These are phyloP conservation scores for Trogon melanurus DNA, from an alignment of 2,113 vertebrate species.

Conservation along the genomic window DNA sequence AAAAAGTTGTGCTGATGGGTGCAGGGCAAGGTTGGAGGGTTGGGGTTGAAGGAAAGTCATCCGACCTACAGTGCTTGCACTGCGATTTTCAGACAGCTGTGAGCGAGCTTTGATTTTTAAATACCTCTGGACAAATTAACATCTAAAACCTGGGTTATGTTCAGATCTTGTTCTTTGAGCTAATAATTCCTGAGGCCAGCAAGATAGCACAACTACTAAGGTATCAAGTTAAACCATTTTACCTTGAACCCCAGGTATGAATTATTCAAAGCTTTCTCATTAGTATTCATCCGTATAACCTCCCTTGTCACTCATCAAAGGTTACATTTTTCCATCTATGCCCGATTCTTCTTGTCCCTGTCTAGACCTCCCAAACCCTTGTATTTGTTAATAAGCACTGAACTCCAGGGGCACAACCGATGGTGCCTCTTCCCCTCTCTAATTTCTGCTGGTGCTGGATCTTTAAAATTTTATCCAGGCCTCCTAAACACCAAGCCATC, in stretches of 20 bases:
- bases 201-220: neutral
- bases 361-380: neutral
- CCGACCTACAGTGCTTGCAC: fast-evolving
- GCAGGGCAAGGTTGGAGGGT: neutral
- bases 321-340: slow-evolving; percentile 29
- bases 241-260: slow-evolving; percentile 47
- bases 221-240: neutral
- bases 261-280: slow-evolving; percentile 53
- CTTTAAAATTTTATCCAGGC: neutral
- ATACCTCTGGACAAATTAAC: neutral
- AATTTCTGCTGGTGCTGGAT: neutral
- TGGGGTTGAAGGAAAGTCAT: neutral
- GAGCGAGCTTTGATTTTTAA: neutral
- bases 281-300: neutral
- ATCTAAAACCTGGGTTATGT: neutral
- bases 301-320: slow-evolving; percentile 45
- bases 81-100: neutral
- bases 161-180: slow-evolving; percentile 4
- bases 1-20: neutral
- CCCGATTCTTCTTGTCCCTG: neutral
- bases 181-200: slow-evolving; percentile 32
- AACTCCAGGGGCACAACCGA: neutral
- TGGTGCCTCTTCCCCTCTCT: neutral
- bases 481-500: neutral
- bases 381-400: neutral